Percentiles rank a stretch among this genome's conserved stretches.
These are phyloP conservation scores for Drosophila eugracilis DNA, from an alignment of 1,140 invertebrate genomes.

Conservation along the genomic window DNA sequence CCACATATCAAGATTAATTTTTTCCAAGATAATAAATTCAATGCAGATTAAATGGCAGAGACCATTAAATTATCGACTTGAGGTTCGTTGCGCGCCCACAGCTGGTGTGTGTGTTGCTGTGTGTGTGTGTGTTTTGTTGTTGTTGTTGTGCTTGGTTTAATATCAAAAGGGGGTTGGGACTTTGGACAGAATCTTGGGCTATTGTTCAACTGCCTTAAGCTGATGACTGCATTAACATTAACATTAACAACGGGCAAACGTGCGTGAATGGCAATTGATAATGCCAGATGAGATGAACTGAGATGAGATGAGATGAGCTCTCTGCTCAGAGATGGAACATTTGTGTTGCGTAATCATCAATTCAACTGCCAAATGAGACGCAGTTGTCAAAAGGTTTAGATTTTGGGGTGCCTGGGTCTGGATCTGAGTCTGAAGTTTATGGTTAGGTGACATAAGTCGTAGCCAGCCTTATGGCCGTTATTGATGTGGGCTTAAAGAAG, in stretches of 20 bases:
- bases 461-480: too few species aligned
- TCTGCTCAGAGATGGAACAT: conserved; percentile 5
- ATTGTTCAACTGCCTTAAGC: conserved; percentile 16
- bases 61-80: conserved; percentile 80
- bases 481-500: neutral
- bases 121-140: too few species aligned
- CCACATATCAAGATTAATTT: conserved; percentile 82
- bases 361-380: conserved; percentile 3
- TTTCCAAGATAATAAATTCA: conserved; percentile 81
- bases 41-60: conserved; percentile 82
- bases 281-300: conserved; percentile 39
- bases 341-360: conserved; percentile 11
- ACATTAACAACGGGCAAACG: conserved; percentile 46
- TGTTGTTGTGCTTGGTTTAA: conserved; percentile 6
- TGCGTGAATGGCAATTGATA: conserved; percentile 50
- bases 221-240: conserved; percentile 54
- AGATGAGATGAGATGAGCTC: neutral
- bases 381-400: conserved; percentile 6
- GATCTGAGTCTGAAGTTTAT: neutral
- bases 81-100: conserved; percentile 24
- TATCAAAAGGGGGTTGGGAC: conserved; percentile 10
- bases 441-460: neutral
- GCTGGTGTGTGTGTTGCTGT: too few species aligned
- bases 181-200: neutral
- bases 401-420: too few species aligned